Conservation (phyloP, 2,113 vertebrate genomes). For the Paradoxurus hermaphroditus region DNA sequence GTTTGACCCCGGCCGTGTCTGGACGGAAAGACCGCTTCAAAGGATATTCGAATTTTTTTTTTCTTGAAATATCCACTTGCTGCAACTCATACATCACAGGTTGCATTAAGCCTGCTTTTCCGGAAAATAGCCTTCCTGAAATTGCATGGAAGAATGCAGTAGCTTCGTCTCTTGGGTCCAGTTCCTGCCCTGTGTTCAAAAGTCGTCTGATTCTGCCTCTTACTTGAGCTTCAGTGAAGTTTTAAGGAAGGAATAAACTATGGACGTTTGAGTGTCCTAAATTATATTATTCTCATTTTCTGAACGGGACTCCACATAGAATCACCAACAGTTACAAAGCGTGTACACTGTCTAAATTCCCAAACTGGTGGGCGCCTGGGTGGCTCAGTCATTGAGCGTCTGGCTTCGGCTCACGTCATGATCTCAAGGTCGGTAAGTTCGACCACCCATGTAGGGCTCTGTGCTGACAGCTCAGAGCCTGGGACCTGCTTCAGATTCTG, state of each 20-base stretch:
- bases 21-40: slow-evolving; percentile 63
- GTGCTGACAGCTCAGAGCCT: no score
- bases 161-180: slow-evolving; percentile 15
- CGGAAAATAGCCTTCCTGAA: background rate
- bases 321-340: rapidly evolving
- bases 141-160: slow-evolving; percentile 38
- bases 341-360: background rate
- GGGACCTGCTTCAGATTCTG: no score
- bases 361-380: no score
- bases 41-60: slow-evolving; percentile 50
- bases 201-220: background rate
- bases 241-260: background rate
- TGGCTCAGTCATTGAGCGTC: no score
- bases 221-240: background rate
- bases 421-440: no score
- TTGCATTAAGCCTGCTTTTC: slow-evolving; percentile 41
- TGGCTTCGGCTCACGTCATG: no score
- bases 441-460: no score
- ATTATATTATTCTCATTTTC: background rate
- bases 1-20: slow-evolving; percentile 16
- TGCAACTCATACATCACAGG: slow-evolving; percentile 71
- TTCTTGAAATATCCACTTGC: slow-evolving; percentile 40
- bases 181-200: background rate
- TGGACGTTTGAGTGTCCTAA: no score
- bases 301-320: rapidly evolving